These are phyloP conservation scores for Harpagifer antarcticus DNA, from an alignment of 2,797 vertebrate genomes.

Conservation along the genomic window DNA sequence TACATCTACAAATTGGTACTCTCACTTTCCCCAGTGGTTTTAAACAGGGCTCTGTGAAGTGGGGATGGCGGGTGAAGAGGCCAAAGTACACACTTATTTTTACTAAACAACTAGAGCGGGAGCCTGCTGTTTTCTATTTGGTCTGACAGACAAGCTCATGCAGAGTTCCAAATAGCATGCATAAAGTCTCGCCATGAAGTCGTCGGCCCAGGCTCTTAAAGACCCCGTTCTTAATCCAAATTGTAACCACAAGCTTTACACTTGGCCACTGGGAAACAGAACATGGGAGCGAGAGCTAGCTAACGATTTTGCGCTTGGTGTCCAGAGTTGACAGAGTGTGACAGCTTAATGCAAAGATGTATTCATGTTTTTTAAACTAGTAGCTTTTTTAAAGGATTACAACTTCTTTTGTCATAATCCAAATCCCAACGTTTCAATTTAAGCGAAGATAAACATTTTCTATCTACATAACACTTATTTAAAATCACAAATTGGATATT, in stretches of 20 bases:
- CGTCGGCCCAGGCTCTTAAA: conserved; percentile 56
- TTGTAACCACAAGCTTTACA: conserved; percentile 61
- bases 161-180: conserved; percentile 70
- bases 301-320: conserved; percentile 42
- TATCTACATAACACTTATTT: neutral
- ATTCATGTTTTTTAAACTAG: conserved; percentile 39
- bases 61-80: conserved; percentile 63
- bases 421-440: neutral
- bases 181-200: conserved; percentile 73
- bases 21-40: conserved; percentile 70
- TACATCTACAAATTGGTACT: conserved; percentile 74
- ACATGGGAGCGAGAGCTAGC: conserved; percentile 38
- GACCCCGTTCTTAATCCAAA: conserved; percentile 65
- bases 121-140: conserved; percentile 74
- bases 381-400: neutral
- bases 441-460: neutral
- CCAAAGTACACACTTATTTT: conserved; percentile 84
- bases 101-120: conserved; percentile 79
- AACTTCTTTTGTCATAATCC: neutral
- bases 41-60: conserved; percentile 64
- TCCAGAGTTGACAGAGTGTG: conserved; percentile 38
- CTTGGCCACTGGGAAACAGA: conserved; percentile 56
- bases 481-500: neutral
- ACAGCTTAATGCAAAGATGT: conserved; percentile 39
- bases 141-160: conserved; percentile 77